Percentiles rank a stretch among this genome's conserved stretches.
These are phyloP conservation scores for Leptosomus discolor DNA, from an alignment of 2,113 vertebrate genomes.

Conservation along the genomic window DNA sequence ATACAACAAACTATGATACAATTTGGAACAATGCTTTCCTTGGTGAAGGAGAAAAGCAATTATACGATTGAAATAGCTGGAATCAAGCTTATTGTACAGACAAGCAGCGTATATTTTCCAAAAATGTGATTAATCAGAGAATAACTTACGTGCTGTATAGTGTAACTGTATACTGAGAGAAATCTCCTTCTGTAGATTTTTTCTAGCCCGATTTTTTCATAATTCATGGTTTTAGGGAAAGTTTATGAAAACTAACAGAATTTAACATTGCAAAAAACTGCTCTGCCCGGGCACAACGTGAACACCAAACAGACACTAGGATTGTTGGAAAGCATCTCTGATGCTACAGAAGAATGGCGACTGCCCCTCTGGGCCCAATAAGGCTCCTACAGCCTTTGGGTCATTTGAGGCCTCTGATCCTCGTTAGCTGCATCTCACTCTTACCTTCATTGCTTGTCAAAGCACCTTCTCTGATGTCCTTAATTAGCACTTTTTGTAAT, in stretches of 20 bases:
- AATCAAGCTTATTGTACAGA: neutral
- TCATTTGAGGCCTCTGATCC: neutral
- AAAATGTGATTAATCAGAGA: neutral
- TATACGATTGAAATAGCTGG: neutral
- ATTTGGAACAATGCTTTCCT: neutral
- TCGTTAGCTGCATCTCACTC: neutral
- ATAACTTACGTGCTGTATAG: neutral
- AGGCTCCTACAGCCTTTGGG: neutral
- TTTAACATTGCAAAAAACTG: neutral
- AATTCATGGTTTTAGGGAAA: neutral
- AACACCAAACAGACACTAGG: neutral
- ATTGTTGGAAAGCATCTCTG: neutral
- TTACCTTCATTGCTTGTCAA: neutral
- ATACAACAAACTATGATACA: neutral
- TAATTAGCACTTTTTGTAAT: neutral
- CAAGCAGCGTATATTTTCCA: neutral
- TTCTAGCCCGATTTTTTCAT: neutral
- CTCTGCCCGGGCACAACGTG: neutral
- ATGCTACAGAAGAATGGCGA: neutral
- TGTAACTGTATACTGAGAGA: neutral
- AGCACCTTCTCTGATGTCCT: neutral
- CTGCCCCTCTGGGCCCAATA: neutral
- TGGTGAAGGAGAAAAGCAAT: neutral
- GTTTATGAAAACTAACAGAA: neutral
- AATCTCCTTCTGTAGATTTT: neutral